A percentile compares a stretch with the other conserved stretches of the same genome.
phyloP scores from a whole-genome alignment of 2,113 vertebrate species.

The Pimephales promelas region DNA sequence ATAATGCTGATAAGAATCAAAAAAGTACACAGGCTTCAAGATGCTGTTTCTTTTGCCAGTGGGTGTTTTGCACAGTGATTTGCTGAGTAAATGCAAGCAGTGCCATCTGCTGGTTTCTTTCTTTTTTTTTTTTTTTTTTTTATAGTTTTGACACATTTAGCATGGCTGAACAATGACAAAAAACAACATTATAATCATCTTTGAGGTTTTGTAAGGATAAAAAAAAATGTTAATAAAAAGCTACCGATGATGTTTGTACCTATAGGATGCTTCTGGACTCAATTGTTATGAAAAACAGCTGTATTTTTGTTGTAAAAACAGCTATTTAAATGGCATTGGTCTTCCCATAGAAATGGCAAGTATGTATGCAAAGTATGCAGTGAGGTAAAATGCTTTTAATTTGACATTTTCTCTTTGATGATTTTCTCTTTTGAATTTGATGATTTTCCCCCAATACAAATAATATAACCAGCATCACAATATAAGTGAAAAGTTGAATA shows the following conservation, averaged over 20 bases:
- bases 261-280: background rate
- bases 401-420: background rate
- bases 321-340: background rate
- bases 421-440: too few species aligned
- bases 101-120: constrained; percentile 40
- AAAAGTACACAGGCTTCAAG: constrained; percentile 14
- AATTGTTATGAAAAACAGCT: background rate
- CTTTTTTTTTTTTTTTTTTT: too few species aligned
- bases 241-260: background rate
- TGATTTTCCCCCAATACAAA: background rate
- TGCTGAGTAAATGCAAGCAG: background rate
- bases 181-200: background rate
- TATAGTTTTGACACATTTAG: background rate
- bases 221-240: background rate
- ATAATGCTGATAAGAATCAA: constrained; percentile 1
- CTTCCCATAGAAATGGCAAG: background rate
- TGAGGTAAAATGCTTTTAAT: background rate
- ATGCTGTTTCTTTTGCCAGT: constrained; percentile 10
- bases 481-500: background rate
- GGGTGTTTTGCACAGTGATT: too few species aligned
- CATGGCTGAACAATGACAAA: background rate
- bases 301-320: background rate
- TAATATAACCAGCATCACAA: background rate
- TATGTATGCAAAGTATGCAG: background rate
- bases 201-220: background rate